Base-by-base conservation (phyloP, 2,888 invertebrate genomes). In the Sycophila texana region DNA sequence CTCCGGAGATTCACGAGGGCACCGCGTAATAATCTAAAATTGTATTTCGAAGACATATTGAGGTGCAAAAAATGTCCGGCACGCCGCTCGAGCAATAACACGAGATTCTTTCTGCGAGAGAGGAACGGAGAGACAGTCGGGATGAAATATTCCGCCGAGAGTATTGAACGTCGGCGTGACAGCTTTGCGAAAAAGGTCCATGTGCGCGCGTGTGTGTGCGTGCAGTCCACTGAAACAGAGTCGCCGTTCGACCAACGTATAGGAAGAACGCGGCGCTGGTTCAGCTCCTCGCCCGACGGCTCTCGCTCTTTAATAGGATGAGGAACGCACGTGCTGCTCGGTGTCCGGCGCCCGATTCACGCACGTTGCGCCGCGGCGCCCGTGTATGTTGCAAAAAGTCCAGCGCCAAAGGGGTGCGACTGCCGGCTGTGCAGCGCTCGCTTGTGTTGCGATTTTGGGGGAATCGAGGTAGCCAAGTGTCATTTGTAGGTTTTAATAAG, bases 321-420 rank as follows among this genome's bases (percentile, higher is more conserved):
- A 57, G 20, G 61, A 58, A 57, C 74, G 75, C 77, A 81, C 77
- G 80, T 81, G 80, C 68, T 63, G 49, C 49, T 51, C 66, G 39
- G 39, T 16, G 74, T 65, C 63, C 78, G 74, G 55, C 39, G 66
- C 39, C 10, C 14, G 39, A 39, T 53, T 67, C 81, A 81, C 75
- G 75, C 81, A 81, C 81, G 75, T 68, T 78, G 81, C 65, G 81
- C 74, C 60, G 16, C 14, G 3, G 13, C 39, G n/a, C 58, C 14
- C n/a, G 14, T 14, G 22, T 55, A 4, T 60, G n/a, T 58, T 47
- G 84, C 82, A 83, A 84, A 84, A 85, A 85, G 63, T 63, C 39
- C 12, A 60, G 26, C 16, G 83, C 83, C 83, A 87, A 88, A 86
- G 85, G 86, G 86, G 86, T 86, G 71, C 10, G 18, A 77, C 57